phyloP scores from a whole-genome alignment of 2,888 invertebrate genomes.

The Hypercompe scribonia region DNA sequence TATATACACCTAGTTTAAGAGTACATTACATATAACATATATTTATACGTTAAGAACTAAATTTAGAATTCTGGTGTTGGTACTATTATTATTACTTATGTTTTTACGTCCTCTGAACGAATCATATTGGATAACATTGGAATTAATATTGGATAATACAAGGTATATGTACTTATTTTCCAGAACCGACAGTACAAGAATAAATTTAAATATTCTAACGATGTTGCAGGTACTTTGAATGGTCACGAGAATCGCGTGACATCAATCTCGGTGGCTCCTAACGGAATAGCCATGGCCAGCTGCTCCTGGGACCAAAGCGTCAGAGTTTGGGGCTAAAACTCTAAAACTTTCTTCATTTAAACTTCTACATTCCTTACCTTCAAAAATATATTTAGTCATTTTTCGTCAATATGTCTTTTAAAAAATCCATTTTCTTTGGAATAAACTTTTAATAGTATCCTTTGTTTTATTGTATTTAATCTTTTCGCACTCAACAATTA shows the following conservation, averaged over 20 bases:
- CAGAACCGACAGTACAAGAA: too few species aligned
- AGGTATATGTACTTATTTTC: too few species aligned
- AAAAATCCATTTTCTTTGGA: neutral
- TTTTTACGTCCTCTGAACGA: too few species aligned
- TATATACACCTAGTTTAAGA: too few species aligned
- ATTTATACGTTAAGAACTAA: too few species aligned
- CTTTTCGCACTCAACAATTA: neutral
- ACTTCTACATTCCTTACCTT: neutral
- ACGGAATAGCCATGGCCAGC: slow-evolving; percentile 94
- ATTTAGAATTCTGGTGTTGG: too few species aligned
- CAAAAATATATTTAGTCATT: slow-evolving; percentile 10
- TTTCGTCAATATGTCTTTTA: slow-evolving; percentile 13
- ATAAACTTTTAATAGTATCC: slow-evolving; percentile 8
- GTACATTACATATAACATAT: too few species aligned
- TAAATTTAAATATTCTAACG: neutral
- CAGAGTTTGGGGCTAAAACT: slow-evolving; percentile 92
- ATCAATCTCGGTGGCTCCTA: slow-evolving; percentile 92
- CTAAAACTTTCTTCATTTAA: slow-evolving; percentile 68
- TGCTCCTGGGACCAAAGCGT: slow-evolving; percentile 97
- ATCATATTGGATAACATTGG: too few species aligned
- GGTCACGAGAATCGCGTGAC: slow-evolving; percentile 97
- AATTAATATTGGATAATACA: too few species aligned
- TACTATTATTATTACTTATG: too few species aligned
- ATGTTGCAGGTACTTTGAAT: slow-evolving; percentile 88
- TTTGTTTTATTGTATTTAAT: neutral